phyloP scores from a whole-genome alignment of 2,888 invertebrate genomes.

The Eristalis pertinax region DNA sequence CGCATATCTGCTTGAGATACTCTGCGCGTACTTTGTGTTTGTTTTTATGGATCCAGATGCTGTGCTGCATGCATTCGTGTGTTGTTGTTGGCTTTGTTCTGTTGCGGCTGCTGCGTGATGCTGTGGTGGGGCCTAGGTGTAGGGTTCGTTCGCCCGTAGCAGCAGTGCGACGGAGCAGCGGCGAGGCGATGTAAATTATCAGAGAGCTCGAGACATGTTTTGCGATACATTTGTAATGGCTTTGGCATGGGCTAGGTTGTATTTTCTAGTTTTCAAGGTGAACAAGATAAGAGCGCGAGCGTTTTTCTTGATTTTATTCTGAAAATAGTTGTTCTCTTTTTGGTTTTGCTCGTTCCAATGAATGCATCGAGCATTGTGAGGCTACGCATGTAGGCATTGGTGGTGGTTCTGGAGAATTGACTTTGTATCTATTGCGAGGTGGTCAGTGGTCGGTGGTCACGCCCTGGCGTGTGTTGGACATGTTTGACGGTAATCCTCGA shows the following conservation, averaged over 20 bases:
- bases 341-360: neutral
- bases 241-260: conserved; percentile 56
- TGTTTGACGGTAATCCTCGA: neutral
- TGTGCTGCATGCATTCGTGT: conserved; percentile 33
- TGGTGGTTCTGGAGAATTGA: neutral
- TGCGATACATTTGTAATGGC: conserved; percentile 71
- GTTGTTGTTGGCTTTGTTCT: conserved; percentile 15
- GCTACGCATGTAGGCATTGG: neutral
- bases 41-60: conserved; percentile 69
- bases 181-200: conserved; percentile 68
- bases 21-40: conserved; percentile 53
- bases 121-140: conserved; percentile 15
- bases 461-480: neutral
- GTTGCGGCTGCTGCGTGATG: conserved; percentile 5
- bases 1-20: conserved; percentile 37
- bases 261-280: conserved; percentile 71
- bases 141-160: conserved; percentile 65
- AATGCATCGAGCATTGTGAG: neutral
- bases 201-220: conserved; percentile 60
- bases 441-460: neutral
- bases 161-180: conserved; percentile 30
- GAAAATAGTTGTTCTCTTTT: neutral
- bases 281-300: conserved; percentile 52
- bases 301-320: conserved; percentile 44
- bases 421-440: neutral